A percentile compares a stretch with the other conserved stretches of the same genome.
Evolutionary conservation across 2,113 vertebrate genomes (phyloP).

Genomic region (Callaeas wilsoni): DNA sequence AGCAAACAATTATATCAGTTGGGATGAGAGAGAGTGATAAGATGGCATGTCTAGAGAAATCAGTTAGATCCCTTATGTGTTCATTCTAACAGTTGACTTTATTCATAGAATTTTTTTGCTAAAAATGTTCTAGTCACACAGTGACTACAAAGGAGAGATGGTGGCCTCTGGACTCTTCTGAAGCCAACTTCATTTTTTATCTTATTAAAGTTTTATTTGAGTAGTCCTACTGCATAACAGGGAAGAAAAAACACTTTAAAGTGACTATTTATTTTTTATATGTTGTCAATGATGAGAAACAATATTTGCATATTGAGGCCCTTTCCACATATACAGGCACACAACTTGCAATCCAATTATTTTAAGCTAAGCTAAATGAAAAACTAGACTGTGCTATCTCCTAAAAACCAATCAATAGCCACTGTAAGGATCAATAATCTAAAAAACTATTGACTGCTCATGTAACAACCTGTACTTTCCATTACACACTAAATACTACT

Average conservation of each 20-base stretch:
- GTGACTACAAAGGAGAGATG: neutral
- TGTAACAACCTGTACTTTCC: slow-evolving; percentile 37
- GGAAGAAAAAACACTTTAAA: neutral
- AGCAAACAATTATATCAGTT: neutral
- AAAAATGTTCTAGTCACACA: neutral
- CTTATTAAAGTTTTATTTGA: neutral
- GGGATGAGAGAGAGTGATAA: neutral
- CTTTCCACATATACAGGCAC: neutral
- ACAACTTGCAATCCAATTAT: neutral
- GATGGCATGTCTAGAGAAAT: neutral
- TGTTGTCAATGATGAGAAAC: neutral
- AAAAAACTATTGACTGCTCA: neutral
- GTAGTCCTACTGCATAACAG: neutral
- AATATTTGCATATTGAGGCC: neutral
- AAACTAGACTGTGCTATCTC: neutral
- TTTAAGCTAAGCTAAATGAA: slow-evolving; percentile 2
- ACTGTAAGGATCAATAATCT: neutral
- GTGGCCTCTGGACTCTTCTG: neutral
- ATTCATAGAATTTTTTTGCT: neutral
- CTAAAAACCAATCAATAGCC: neutral
- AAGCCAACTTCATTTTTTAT: neutral
- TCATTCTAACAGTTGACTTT: neutral
- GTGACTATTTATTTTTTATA: neutral
- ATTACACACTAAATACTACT: neutral
- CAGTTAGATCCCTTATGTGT: neutral